phyloP scores from a whole-genome alignment of 1,140 invertebrate genomes.

The Drosophila erecta region DNA sequence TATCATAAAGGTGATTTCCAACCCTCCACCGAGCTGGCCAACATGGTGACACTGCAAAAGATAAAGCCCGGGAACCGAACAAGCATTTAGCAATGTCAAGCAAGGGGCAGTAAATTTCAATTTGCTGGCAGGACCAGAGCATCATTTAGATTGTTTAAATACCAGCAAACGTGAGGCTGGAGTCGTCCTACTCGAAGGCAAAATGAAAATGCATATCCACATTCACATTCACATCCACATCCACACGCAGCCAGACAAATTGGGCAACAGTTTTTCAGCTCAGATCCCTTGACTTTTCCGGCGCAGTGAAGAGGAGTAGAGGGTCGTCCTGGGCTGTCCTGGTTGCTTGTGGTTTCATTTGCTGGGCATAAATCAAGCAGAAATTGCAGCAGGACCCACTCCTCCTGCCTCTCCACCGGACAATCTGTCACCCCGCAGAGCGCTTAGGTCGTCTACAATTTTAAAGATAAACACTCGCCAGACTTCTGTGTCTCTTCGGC shows the following conservation, averaged over 20 bases:
- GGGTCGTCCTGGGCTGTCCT: slow-evolving; percentile 2
- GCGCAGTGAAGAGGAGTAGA: slow-evolving; percentile 10
- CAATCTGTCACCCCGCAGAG: slow-evolving; percentile 29
- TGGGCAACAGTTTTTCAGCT: slow-evolving; percentile 60
- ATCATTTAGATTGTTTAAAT: slow-evolving; percentile 60
- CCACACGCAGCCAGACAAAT: slow-evolving; percentile 50
- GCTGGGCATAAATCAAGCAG: slow-evolving; percentile 66
- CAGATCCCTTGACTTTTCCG: slow-evolving; percentile 6
- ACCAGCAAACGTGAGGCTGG: slow-evolving; percentile 37
- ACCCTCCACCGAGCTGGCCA: not conserved
- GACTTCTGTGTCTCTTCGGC: slow-evolving; percentile 10
- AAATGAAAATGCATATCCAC: slow-evolving; percentile 31
- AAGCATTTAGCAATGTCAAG: slow-evolving; percentile 48
- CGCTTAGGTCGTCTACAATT: slow-evolving; percentile 52
- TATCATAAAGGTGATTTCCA: slow-evolving; percentile 19
- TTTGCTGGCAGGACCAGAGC: slow-evolving; percentile 45
- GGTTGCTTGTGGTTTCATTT: slow-evolving; percentile 61
- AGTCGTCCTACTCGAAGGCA: not conserved
- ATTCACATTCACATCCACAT: slow-evolving; percentile 1
- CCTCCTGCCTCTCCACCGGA: slow-evolving; percentile 1
- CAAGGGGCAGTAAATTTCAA: slow-evolving; percentile 60
- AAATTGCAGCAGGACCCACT: slow-evolving; percentile 45
- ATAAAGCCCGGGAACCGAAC: slow-evolving; percentile 18
- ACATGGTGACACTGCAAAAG: slow-evolving; percentile 23
- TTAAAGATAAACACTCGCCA: slow-evolving; percentile 66